Conservation (phyloP, 2,113 vertebrate species). For the Rhinoderma darwinii region DNA sequence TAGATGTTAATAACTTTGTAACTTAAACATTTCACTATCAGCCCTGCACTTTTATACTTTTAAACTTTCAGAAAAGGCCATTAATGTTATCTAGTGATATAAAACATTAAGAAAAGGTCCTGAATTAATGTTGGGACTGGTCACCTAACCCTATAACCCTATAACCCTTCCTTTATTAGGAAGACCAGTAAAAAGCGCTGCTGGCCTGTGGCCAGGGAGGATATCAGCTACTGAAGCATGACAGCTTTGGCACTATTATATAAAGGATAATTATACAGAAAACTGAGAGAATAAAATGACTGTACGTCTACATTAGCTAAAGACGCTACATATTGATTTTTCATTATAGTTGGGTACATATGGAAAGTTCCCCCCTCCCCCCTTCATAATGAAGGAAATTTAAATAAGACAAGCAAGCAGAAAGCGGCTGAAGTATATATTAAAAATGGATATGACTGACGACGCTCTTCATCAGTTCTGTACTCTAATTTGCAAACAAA, state of each 20-base stretch:
- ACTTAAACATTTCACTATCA: neutral
- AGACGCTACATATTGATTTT: slow-evolving; percentile 52
- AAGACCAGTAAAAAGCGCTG: slow-evolving; percentile 20
- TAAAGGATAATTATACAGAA: slow-evolving; percentile 50
- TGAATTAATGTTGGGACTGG: slow-evolving; percentile 3
- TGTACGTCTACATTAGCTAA: slow-evolving; percentile 52
- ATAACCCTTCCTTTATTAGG: neutral
- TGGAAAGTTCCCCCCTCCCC: slow-evolving; percentile 26
- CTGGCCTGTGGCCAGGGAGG: slow-evolving; percentile 16
- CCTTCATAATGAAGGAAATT: slow-evolving; percentile 47
- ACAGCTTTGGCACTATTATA: slow-evolving; percentile 45
- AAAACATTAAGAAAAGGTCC: slow-evolving; percentile 12
- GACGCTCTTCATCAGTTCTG: neutral
- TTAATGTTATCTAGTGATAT: neutral
- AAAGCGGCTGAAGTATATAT: slow-evolving; percentile 38
- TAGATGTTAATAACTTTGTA: neutral
- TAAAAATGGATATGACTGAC: slow-evolving; percentile 20
- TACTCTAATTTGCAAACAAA: neutral
- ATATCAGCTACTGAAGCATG: slow-evolving; percentile 38
- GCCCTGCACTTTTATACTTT: neutral
- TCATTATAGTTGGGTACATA: slow-evolving; percentile 38
- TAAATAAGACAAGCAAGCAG: slow-evolving; percentile 42
- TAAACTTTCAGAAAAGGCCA: neutral
- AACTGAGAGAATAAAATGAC: slow-evolving; percentile 33
- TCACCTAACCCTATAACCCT: slow-evolving; percentile 26